Evolutionary conservation across 2,113 vertebrate species (phyloP).

Genomic region (Struthidea cinerea): DNA sequence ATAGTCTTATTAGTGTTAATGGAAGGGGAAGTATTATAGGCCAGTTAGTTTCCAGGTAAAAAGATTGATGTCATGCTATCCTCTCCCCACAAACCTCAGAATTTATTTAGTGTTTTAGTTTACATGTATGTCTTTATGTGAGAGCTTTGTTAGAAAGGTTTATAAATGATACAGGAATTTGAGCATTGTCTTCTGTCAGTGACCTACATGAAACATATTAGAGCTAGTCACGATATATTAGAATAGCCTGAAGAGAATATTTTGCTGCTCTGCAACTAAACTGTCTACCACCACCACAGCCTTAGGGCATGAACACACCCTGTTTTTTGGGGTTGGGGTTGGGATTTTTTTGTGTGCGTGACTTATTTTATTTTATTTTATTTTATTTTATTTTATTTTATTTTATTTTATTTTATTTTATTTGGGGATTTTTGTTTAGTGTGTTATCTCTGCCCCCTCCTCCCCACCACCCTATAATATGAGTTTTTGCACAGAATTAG

Average conservation of each 20-base stretch:
- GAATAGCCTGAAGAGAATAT: background rate
- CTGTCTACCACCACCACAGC: background rate
- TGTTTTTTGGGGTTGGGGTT: background rate
- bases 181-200: background rate
- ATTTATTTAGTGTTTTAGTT: background rate
- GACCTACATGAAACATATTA: background rate
- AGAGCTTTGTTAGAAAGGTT: background rate
- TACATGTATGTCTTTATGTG: background rate
- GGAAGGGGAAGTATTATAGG: background rate
- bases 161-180: background rate
- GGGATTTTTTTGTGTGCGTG: background rate
- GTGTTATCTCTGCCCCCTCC: background rate
- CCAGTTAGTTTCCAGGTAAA: background rate
- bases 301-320: background rate
- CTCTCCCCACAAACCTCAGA: background rate
- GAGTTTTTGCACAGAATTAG: background rate
- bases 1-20: background rate
- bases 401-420: background rate
- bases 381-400: background rate
- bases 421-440: background rate
- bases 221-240: background rate
- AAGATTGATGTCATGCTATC: background rate
- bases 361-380: background rate
- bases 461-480: background rate
- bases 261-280: background rate